phyloP scores from a whole-genome alignment of 2,888 invertebrate genomes.

The Salpingus planirostris region DNA sequence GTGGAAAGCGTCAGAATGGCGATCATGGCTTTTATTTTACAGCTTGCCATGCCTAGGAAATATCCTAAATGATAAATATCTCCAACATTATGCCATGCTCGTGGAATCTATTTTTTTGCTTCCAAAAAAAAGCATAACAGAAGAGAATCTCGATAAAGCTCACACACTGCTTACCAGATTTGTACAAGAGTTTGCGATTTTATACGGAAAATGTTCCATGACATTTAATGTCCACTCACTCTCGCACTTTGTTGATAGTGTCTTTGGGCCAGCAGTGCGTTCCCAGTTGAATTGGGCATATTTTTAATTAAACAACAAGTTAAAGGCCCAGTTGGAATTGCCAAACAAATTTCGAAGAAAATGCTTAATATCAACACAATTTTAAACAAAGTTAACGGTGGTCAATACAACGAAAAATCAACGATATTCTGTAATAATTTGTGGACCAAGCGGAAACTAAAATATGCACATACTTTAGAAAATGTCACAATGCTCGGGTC shows the following conservation, averaged over 20 bases:
- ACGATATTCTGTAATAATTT: not conserved
- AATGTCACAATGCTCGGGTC: not conserved
- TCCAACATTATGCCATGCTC: not conserved
- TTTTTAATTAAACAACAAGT: not conserved
- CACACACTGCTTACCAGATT: not conserved
- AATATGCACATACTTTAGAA: not conserved
- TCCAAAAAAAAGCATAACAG: not conserved
- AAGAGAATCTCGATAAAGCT: not conserved
- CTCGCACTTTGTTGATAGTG: not conserved
- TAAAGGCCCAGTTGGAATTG: not conserved
- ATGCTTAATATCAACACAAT: not conserved
- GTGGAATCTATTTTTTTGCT: not conserved
- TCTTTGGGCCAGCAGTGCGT: constrained; percentile 1
- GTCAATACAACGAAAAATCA: constrained; percentile 1
- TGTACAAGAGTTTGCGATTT: not conserved
- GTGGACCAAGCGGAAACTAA: not conserved
- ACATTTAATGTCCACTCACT: constrained; percentile 1
- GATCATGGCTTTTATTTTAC: not conserved
- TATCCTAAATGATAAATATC: not conserved
- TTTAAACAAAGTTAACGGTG: not conserved
- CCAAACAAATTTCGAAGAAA: not conserved
- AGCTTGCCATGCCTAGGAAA: not conserved
- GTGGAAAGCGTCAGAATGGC: not conserved
- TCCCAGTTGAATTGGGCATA: not conserved
- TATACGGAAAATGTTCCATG: constrained; percentile 1